phyloP scores from a whole-genome alignment of 2,888 invertebrate species.

The Stenoptilia bipunctidactyla region DNA sequence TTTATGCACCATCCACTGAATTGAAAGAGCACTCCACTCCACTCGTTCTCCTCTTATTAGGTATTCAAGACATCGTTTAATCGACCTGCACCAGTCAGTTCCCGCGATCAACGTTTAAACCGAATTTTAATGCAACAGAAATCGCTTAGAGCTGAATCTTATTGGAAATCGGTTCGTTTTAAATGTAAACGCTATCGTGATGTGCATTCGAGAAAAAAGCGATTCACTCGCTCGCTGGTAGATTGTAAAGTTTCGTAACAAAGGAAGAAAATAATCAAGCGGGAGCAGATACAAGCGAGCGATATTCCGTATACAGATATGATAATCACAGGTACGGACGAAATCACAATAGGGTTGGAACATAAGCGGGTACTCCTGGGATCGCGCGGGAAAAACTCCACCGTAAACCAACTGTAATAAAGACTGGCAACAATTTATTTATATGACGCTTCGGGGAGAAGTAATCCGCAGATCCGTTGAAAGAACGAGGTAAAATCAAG shows the following conservation, averaged over 20 bases:
- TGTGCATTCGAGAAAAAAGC: no score
- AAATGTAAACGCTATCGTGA: no score
- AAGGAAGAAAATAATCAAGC: no score
- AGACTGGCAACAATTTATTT: constrained; percentile 69
- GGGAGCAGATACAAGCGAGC: background rate
- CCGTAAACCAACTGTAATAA: constrained; percentile 58
- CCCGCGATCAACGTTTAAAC: constrained; percentile 39
- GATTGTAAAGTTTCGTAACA: no score
- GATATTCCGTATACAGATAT: constrained; percentile 24
- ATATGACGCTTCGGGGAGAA: constrained; percentile 67
- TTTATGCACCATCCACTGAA: constrained; percentile 58
- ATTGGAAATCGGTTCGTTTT: constrained; percentile 2
- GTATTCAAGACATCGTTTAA: constrained; percentile 65
- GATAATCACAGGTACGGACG: constrained; percentile 49
- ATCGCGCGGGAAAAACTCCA: constrained; percentile 55
- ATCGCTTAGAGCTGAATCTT: constrained; percentile 20
- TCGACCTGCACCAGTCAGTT: constrained; percentile 39
- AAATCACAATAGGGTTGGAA: constrained; percentile 53
- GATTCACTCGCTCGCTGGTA: no score
- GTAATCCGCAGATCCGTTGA: constrained; percentile 33
- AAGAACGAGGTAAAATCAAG: constrained; percentile 59
- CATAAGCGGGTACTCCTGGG: constrained; percentile 46
- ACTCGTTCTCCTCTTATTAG: constrained; percentile 41
- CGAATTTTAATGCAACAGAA: constrained; percentile 37
- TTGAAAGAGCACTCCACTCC: constrained; percentile 39